These are phyloP conservation scores for Synergus umbraculus DNA, from an alignment of 2,888 invertebrate genomes.

Conservation along the genomic window DNA sequence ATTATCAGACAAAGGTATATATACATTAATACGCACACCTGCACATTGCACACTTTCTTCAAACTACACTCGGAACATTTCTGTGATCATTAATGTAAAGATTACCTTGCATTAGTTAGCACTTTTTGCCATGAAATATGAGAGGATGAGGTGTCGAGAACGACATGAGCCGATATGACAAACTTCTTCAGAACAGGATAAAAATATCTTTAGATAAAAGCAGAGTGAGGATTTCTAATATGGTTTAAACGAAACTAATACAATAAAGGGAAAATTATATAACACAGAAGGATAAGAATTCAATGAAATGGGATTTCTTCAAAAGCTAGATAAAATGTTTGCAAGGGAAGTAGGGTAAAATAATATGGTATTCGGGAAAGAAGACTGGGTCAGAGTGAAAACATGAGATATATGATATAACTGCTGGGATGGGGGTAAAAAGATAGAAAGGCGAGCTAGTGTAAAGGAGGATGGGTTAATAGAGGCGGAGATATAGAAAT, in stretches of 20 bases:
- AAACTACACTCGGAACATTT: background rate
- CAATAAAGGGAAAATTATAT: background rate
- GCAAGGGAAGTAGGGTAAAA: slow-evolving; percentile 27
- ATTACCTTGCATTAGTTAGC: background rate
- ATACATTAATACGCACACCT: slow-evolving; percentile 26
- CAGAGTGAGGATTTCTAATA: background rate
- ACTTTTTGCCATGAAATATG: background rate
- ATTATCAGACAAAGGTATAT: slow-evolving; percentile 17
- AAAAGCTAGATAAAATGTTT: background rate
- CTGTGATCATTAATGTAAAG: background rate
- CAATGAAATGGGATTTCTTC: slow-evolving; percentile 5
- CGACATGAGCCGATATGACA: too few species aligned
- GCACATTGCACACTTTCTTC: background rate
- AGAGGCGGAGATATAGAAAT: background rate
- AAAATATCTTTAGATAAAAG: background rate
- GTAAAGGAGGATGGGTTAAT: slow-evolving; percentile 20
- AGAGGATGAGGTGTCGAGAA: background rate
- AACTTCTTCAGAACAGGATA: too few species aligned
- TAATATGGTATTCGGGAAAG: slow-evolving; percentile 34
- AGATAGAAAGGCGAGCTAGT: slow-evolving; percentile 14
- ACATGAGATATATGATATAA: slow-evolving; percentile 2
- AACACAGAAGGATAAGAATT: background rate
- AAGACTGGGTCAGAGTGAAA: slow-evolving; percentile 29
- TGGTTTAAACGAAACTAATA: background rate
- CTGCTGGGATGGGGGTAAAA: background rate